Percentiles rank a stretch among this genome's conserved stretches.
phyloP scores from a whole-genome alignment of 2,888 invertebrate genomes.

The Patella pellucida region DNA sequence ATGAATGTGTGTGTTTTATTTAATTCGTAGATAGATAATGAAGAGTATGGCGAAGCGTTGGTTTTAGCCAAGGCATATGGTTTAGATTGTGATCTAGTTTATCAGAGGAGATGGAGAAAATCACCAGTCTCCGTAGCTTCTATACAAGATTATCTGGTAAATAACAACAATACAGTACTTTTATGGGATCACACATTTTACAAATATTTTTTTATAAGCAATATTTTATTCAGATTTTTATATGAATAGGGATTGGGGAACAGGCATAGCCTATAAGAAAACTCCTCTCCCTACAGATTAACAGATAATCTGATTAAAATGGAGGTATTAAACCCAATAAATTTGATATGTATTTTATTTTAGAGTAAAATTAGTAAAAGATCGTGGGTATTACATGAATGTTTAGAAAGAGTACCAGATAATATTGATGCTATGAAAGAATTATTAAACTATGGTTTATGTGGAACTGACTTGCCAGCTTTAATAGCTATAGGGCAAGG shows the following conservation, averaged over 20 bases:
- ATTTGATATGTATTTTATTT: slow-evolving; percentile 13
- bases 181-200: background rate
- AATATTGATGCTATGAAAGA: slow-evolving; percentile 81
- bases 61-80: slow-evolving; percentile 79
- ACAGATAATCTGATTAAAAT: background rate
- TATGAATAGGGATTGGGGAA: too few relatives aligned
- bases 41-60: slow-evolving; percentile 82
- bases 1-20: too few relatives aligned
- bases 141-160: slow-evolving; percentile 82
- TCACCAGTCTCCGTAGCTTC: slow-evolving; percentile 80
- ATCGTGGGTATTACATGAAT: slow-evolving; percentile 86
- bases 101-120: slow-evolving; percentile 85
- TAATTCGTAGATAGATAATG: slow-evolving; percentile 75
- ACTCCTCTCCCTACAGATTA: too few relatives aligned
- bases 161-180: slow-evolving; percentile 25
- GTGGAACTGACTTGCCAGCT: slow-evolving; percentile 79
- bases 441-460: slow-evolving; percentile 81
- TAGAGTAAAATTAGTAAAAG: slow-evolving; percentile 83
- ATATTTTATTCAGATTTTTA: too few relatives aligned
- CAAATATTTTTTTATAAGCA: too few relatives aligned
- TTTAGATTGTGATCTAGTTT: slow-evolving; percentile 83
- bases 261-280: too few relatives aligned
- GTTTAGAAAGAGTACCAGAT: slow-evolving; percentile 82
- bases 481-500: slow-evolving; percentile 70
- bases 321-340: too few relatives aligned